Conservation (phyloP, 1,140 invertebrate species). For the Adelges cooleyi region DNA sequence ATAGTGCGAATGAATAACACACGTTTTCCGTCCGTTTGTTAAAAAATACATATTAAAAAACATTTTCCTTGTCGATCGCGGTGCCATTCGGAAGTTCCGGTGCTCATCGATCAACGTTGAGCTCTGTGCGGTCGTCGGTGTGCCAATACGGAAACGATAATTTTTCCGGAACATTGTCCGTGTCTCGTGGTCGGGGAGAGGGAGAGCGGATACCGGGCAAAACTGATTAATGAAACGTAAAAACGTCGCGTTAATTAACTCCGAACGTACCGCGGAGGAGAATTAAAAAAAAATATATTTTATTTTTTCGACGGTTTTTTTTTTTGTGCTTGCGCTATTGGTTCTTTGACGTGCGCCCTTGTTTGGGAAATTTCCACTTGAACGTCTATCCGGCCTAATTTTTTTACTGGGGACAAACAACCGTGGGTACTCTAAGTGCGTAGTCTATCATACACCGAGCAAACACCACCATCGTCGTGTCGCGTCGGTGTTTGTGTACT, state of each 20-base stretch:
- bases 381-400: too few relatives aligned
- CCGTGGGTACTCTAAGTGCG: too few relatives aligned
- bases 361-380: too few relatives aligned
- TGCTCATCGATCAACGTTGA: neutral
- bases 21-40: neutral
- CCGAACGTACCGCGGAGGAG: neutral
- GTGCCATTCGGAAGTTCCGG: neutral
- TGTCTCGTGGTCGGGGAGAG: neutral
- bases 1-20: too few relatives aligned
- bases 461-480: too few relatives aligned
- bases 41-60: too few relatives aligned
- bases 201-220: neutral
- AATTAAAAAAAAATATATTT: neutral
- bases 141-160: neutral
- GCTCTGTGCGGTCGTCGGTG: neutral
- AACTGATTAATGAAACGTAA: conserved; percentile 17
- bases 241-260: conserved; percentile 3
- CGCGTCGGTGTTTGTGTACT: too few relatives aligned
- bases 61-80: neutral
- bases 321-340: neutral
- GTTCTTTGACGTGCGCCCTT: neutral
- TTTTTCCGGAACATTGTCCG: neutral
- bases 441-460: too few relatives aligned
- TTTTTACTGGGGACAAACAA: too few relatives aligned
- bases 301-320: conserved; percentile 1